phyloP scores from a whole-genome alignment of 2,113 vertebrate genomes.

The Labrus mixtus region DNA sequence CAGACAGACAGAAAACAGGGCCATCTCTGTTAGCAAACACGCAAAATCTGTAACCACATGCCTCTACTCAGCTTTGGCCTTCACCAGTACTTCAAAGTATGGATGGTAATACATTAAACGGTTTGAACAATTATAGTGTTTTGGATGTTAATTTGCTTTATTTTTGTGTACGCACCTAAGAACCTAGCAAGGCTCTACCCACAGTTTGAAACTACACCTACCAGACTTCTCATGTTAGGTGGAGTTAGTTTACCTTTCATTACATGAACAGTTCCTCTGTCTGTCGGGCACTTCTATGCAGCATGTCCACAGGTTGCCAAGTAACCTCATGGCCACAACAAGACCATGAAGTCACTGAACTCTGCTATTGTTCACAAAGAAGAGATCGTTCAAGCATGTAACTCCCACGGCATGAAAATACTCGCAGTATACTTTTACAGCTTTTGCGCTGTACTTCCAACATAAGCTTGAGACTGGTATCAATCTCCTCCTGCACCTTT shows the following conservation, averaged over 20 bases:
- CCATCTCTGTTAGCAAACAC: conserved; percentile 68
- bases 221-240: neutral
- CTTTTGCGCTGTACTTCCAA: too few species aligned
- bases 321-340: too few species aligned
- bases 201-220: neutral
- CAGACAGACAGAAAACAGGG: conserved; percentile 56
- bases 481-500: too few species aligned
- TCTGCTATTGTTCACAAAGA: too few species aligned
- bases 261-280: neutral
- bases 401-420: too few species aligned
- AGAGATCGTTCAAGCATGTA: too few species aligned
- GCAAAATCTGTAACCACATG: conserved; percentile 53
- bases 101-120: neutral
- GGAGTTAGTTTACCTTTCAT: neutral
- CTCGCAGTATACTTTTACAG: too few species aligned
- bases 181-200: neutral
- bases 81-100: conserved; percentile 7
- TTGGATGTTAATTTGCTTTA: neutral
- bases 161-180: neutral
- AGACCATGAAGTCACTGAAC: too few species aligned
- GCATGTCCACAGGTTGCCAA: too few species aligned
- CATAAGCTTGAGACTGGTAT: too few species aligned
- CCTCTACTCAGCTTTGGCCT: conserved; percentile 30
- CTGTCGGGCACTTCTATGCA: neutral
- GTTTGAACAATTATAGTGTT: conserved; percentile 1